These are phyloP conservation scores for Octodonta nipae DNA, from an alignment of 2,888 invertebrate genomes.

Conservation along the genomic window DNA sequence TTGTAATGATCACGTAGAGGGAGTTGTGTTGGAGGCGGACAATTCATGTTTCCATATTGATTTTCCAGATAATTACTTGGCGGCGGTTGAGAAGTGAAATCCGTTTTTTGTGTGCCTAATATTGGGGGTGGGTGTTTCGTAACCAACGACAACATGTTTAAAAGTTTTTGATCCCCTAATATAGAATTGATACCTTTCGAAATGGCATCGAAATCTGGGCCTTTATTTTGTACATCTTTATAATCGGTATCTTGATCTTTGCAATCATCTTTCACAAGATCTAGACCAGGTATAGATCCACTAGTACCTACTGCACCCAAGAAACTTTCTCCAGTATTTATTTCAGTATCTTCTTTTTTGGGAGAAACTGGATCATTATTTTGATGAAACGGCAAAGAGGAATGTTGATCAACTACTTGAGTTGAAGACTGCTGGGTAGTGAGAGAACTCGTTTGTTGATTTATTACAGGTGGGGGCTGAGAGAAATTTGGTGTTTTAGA, in stretches of 20 bases:
- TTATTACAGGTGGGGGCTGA: neutral
- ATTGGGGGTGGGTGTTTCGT: conserved; percentile 25
- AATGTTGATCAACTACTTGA: neutral
- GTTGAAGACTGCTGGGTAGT: too few relatives aligned
- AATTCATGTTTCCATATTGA: neutral
- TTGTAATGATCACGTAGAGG: conserved; percentile 6
- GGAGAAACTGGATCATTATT: conserved; percentile 28
- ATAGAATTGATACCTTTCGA: conserved; percentile 49
- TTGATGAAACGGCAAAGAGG: conserved; percentile 15
- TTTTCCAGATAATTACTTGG: too few relatives aligned
- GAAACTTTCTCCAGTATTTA: conserved; percentile 13
- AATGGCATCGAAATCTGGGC: conserved; percentile 43
- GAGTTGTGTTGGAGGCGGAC: neutral
- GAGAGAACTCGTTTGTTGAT: too few relatives aligned
- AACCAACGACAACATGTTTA: conserved; percentile 44
- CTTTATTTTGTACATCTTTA: conserved; percentile 6
- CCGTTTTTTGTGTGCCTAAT: too few relatives aligned
- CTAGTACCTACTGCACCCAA: conserved; percentile 16
- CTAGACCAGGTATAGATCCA: conserved; percentile 60
- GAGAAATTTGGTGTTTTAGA: neutral
- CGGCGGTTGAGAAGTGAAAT: too few relatives aligned
- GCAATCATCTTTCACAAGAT: conserved; percentile 44
- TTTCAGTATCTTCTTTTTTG: conserved; percentile 14
- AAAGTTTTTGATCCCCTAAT: conserved; percentile 48
- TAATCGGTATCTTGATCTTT: conserved; percentile 10